Evolutionary conservation across 2,888 invertebrate species (phyloP).

Genomic region (Gryllus longicercus): DNA sequence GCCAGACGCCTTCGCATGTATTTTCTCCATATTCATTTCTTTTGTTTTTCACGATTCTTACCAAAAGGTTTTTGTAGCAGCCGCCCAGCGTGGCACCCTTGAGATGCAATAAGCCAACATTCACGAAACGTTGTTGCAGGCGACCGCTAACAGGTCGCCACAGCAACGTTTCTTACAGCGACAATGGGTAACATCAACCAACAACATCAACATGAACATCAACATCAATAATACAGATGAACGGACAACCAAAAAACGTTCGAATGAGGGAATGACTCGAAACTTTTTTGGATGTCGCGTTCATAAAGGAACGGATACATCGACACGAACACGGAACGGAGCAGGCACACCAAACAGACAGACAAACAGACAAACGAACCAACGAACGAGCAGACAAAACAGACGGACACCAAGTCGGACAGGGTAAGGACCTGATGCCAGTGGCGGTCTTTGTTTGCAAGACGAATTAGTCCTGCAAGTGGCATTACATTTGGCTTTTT

Average conservation of each 20-base stretch:
- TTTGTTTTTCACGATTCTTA: too few relatives aligned
- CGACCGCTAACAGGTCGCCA: not conserved
- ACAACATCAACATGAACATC: conserved; percentile 17
- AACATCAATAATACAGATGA: not conserved
- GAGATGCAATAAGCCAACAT: not conserved
- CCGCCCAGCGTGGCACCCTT: not conserved
- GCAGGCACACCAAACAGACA: conserved; percentile 17
- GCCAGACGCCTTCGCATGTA: too few relatives aligned
- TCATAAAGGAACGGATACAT: not conserved
- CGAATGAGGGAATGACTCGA: not conserved
- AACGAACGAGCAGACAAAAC: conserved; percentile 17
- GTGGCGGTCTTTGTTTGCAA: not conserved
- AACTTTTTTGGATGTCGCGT: not conserved
- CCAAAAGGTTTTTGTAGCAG: not conserved
- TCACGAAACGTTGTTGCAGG: not conserved
- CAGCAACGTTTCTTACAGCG: not conserved
- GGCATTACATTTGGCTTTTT: not conserved
- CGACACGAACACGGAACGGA: conserved; percentile 1
- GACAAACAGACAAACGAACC: conserved; percentile 17
- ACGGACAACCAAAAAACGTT: not conserved
- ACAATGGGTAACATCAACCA: conserved; percentile 4
- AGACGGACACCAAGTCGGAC: conserved; percentile 1
- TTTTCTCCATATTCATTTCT: too few relatives aligned
- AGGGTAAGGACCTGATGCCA: conserved; percentile 17
- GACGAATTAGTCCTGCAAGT: not conserved